Conservation (phyloP, 2,888 invertebrate species). For the Leucophenga maculata region DNA sequence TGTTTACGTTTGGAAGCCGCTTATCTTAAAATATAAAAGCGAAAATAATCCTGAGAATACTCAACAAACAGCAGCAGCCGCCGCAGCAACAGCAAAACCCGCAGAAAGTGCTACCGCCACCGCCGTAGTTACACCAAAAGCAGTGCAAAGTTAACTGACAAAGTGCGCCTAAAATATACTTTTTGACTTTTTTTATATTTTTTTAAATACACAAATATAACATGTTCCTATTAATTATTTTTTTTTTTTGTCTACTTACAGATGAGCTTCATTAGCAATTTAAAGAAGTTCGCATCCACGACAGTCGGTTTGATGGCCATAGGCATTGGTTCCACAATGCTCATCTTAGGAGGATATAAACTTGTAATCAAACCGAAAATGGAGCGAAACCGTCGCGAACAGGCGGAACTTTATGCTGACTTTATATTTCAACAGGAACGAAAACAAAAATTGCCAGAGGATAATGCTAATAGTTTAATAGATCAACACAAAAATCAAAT, state of each 20-base stretch:
- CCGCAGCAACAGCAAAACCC: slow-evolving; percentile 22
- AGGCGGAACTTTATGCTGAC: slow-evolving; percentile 67
- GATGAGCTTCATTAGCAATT: slow-evolving; percentile 67
- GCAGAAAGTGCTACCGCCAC: too few species aligned
- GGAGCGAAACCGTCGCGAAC: slow-evolving; percentile 53
- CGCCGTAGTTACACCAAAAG: too few species aligned
- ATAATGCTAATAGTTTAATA: not conserved
- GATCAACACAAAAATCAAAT: not conserved
- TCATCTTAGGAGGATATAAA: slow-evolving; percentile 55
- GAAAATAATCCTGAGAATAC: slow-evolving; percentile 39
- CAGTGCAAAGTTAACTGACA: slow-evolving; percentile 24
- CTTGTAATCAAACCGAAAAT: slow-evolving; percentile 59
- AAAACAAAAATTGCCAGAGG: slow-evolving; percentile 11
- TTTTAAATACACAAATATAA: not conserved
- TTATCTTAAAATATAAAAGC: slow-evolving; percentile 61
- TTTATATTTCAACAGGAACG: slow-evolving; percentile 66
- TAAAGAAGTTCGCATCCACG: slow-evolving; percentile 53
- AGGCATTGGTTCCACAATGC: slow-evolving; percentile 59
- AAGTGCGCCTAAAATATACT: slow-evolving; percentile 46
- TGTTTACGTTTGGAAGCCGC: slow-evolving; percentile 73
- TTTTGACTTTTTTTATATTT: not conserved
- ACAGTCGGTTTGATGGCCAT: slow-evolving; percentile 63
- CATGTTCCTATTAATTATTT: not conserved
- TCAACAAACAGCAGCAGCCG: not conserved
- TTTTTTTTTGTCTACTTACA: slow-evolving; percentile 45